Evolutionary conservation across 1,140 invertebrate genomes (phyloP), one percentile per base, ranked within the genome.

Genomic region (Lutraria rhynchaena): DNA sequence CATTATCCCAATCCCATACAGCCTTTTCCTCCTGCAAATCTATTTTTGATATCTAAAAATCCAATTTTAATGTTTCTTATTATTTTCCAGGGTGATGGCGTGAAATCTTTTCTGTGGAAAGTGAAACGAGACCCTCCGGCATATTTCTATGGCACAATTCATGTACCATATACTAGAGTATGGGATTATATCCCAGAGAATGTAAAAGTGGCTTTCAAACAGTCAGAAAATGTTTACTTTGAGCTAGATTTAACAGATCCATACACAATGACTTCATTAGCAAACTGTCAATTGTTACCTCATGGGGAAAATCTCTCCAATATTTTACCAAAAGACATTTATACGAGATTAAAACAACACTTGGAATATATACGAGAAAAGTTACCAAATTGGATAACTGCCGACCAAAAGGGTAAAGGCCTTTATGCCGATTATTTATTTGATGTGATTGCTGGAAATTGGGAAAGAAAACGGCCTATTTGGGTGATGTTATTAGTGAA

Each of bases 61-160:
- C n/a, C n/a, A n/a, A n/a, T n/a, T n/a, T n/a, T n/a, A n/a, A n/a
- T n/a, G n/a, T 58, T 9, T 61, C 29, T 13, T 82, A 76, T 73
- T 85, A 37, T 85, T 80, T 89, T 80, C 49, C 81, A 90, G 87
- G 80, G 87, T 63, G 82, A 81, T 17, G 60, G 88, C 4, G 82
- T 91, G 9, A 91, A 91, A 61, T 93, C 92, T 13, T 93, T 93
- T 85, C 83, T 93, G 67, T 93, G 93, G 93, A 89, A 83, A 11
- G 81, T 93, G 17, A 83, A 88, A n/a, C 78, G 91, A 15, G 84
- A 92, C 61, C 93, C 94, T 15, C 91, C 93, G 5, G 93, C 94
- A 1, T 94, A 94, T 87, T 93, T 94, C 80, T 94, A 94, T 86
- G 94, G 94, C 29, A 94, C 94, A 41, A 94, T 94, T 81, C 94